Evolutionary conservation across 2,113 vertebrate genomes (phyloP), one percentile per base, ranked within the genome.

Genomic region (Grammomys surdaster): DNA sequence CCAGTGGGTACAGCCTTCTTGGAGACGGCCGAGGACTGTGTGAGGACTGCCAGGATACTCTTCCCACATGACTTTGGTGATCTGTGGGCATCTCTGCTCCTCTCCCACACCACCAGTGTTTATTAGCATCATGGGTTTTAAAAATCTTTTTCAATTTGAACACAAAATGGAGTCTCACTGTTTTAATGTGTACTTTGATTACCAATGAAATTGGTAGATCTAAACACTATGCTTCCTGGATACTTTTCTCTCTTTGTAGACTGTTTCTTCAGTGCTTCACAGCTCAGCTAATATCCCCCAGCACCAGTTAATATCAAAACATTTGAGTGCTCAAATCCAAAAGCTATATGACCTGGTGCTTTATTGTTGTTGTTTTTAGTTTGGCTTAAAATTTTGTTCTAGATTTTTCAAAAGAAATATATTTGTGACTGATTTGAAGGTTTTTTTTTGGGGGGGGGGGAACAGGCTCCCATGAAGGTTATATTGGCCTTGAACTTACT

Each of bases 71-170:
- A 67, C 92, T 56, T 80, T 1, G 12, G 54, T 58, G 36, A 73
- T 36, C 95, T 81, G 63, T 28, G 70, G 26, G 33, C 16, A 6
- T 72, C 69, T 93, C 63, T 51, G 2, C 26, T 84, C 63, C 65
- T 69, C 40, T 82, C 89, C 5, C 46, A 89, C 48, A 43, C 0
- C 78, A 70, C 65, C 28, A 48, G 22, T 40, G 58, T n/a, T 73
- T 78, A 94, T 76, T 43, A 78, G 0, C 82, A 63, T 90, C 65
- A 60, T 40, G 76, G 48, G 22, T 28, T 87, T 80, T 80, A 89
- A 84, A 89, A 90, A 80, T 40, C 7, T 75, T 96, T 90, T 78
- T 89, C 87, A 85, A 92, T 85, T 95, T 88, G n/a, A 93, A 70
- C 20, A 80, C 73, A 93, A 89, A 87, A 97, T 28, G 14, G n/a